Conservation (phyloP, 2,888 invertebrate species). For the Drosophila macrospina region DNA sequence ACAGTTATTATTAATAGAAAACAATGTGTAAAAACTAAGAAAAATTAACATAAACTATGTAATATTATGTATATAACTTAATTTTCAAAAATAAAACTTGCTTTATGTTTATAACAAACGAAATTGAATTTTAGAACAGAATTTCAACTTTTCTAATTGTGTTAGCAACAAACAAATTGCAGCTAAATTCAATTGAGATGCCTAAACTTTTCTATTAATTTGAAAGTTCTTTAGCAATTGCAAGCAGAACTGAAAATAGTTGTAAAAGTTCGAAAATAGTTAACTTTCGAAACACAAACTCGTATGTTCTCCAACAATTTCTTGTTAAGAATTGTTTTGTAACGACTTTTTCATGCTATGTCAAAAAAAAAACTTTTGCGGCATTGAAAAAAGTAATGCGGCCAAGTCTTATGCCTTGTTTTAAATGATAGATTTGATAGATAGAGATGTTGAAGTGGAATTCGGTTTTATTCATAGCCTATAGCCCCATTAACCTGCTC, state of each 20-base stretch:
- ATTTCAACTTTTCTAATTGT: conserved; percentile 1
- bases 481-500: conserved; percentile 67
- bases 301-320: not conserved
- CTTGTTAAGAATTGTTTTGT: not conserved
- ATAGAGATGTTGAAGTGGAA: conserved; percentile 13
- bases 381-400: not conserved
- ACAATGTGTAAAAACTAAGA: no score
- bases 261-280: not conserved
- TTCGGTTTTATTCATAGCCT: conserved; percentile 22
- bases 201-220: not conserved
- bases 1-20: no score
- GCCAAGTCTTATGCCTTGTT: not conserved
- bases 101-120: not conserved
- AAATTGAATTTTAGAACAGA: not conserved
- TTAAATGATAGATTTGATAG: conserved; percentile 1
- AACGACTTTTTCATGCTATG: not conserved
- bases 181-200: not conserved
- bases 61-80: not conserved
- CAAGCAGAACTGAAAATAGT: not conserved
- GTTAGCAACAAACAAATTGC: conserved; percentile 1
- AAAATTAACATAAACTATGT: no score
- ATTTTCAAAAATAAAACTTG: not conserved
- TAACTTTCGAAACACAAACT: not conserved
- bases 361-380: not conserved
- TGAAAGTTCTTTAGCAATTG: not conserved